Evolutionary conservation across 1,140 invertebrate genomes (phyloP), one percentile per base, ranked within the genome.

Genomic region (Dryas iulia): DNA sequence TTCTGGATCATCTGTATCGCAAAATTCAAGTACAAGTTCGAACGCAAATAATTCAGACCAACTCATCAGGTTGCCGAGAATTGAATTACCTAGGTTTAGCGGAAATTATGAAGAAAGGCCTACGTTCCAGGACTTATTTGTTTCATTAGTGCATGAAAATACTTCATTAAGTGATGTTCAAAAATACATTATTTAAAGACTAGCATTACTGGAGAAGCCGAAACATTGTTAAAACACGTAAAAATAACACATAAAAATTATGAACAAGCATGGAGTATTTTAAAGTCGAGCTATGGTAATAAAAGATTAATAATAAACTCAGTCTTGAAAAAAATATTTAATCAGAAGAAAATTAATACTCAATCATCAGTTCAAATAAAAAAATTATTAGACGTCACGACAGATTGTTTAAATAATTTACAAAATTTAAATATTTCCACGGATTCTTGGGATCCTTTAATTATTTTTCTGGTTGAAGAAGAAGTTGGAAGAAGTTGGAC

Each of bases 391-490:
- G 83, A 90, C 66, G 73, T 66, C 18, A 66, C 83, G 6, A 75
- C 68, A 7, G 83, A 82, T 57, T 78, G 82, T 76, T 7, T 89
- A 24, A 71, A 73, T 31, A 79, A 76, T 8, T 74, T 89, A 18
- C 73, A 78, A 59, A 72, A 69, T 57, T 56, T 87, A 60, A 59
- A 76, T 6, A 66, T 81, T 24, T 63, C 31, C 8, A 77, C 75
- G 8, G 80, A 86, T 10, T 59, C 71, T 47, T 87, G 80, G 81
- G 83, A 83, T 70, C 67, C 75, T 0, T 23, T 85, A 26, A 69
- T 87, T 25, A 72, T 89, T 62, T 66, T 78, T 71, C 57, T 79
- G 31, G 52, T 79, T 10, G 54, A 66, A 1, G 70, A n/a, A n/a
- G n/a, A n/a, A n/a, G n/a, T n/a, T n/a, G n/a, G n/a, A n/a, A 76